Evolutionary conservation across 1,140 invertebrate genomes (phyloP).

Genomic region (Drosophila virilis): DNA sequence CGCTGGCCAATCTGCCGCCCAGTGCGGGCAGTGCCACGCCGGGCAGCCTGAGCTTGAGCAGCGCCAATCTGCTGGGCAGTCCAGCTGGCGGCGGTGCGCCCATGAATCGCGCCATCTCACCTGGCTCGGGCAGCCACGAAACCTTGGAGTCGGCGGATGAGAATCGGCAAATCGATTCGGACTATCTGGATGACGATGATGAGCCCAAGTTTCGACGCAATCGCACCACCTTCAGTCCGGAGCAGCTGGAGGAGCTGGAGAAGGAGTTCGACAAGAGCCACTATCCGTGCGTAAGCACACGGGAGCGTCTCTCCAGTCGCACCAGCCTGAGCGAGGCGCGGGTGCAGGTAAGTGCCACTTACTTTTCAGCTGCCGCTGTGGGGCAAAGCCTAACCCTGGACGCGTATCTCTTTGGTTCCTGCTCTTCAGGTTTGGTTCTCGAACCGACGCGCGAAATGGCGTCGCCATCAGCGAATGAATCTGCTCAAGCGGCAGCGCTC

Average conservation of each 20-base stretch:
- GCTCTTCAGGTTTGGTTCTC: conserved; percentile 96
- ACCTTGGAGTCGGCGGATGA: conserved; percentile 82
- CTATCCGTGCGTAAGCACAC: conserved; percentile 97
- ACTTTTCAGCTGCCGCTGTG: not conserved
- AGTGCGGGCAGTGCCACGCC: conserved; percentile 45
- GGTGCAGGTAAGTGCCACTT: conserved; percentile 91
- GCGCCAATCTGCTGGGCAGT: conserved; percentile 55
- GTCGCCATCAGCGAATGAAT: conserved; percentile 97
- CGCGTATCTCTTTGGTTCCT: not conserved
- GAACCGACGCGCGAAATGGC: conserved; percentile 98
- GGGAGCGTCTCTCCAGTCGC: conserved; percentile 95
- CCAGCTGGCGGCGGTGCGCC: conserved; percentile 29
- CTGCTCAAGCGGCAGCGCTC: conserved; percentile 90
- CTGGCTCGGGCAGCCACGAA: conserved; percentile 82
- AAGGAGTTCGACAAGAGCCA: conserved; percentile 98
- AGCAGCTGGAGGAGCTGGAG: conserved; percentile 96
- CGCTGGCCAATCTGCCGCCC: conserved; percentile 58
- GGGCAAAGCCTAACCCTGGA: conserved; percentile 24
- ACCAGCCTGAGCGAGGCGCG: conserved; percentile 97
- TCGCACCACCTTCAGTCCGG: conserved; percentile 96
- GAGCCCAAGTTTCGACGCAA: conserved; percentile 96
- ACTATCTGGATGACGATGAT: conserved; percentile 90
- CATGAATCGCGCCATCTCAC: conserved; percentile 71
- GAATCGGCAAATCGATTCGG: conserved; percentile 86
- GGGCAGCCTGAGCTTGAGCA: conserved; percentile 51